Percentiles rank a stretch among this genome's conserved stretches.
Evolutionary conservation across 1,140 invertebrate genomes (phyloP).

Genomic region (Ceratina australensis): DNA sequence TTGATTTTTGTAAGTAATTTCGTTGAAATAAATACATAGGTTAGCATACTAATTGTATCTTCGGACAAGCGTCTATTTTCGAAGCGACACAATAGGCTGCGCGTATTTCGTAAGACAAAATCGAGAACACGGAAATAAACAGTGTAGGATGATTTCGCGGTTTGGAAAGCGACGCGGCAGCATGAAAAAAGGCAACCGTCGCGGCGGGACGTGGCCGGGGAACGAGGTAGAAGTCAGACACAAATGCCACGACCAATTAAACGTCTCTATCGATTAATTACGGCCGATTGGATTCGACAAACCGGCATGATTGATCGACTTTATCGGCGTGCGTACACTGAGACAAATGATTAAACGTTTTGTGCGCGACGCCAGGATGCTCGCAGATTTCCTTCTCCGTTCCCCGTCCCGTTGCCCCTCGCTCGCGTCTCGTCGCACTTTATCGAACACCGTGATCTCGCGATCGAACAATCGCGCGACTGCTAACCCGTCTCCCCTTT

Average conservation of each 20-base stretch:
- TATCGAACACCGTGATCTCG: slow-evolving; percentile 28
- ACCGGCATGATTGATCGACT: slow-evolving; percentile 65
- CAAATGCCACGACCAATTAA: slow-evolving; percentile 72
- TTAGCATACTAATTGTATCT: too few species aligned
- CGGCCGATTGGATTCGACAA: slow-evolving; percentile 59
- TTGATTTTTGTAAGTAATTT: too few species aligned
- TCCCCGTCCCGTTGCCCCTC: neutral
- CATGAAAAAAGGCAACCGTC: neutral
- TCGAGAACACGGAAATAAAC: neutral
- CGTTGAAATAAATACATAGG: too few species aligned
- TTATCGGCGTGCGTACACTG: slow-evolving; percentile 45
- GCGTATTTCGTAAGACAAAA: slow-evolving; percentile 1
- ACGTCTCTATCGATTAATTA: slow-evolving; percentile 64
- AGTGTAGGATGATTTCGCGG: slow-evolving; percentile 7
- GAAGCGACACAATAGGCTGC: too few species aligned
- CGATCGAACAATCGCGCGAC: slow-evolving; percentile 26
- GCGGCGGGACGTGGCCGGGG: slow-evolving; percentile 10
- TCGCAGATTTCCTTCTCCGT: neutral
- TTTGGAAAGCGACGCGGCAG: slow-evolving; percentile 5
- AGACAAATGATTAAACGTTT: slow-evolving; percentile 44
- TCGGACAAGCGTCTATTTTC: neutral
- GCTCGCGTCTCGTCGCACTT: neutral
- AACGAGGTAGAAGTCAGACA: slow-evolving; percentile 18
- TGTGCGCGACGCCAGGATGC: slow-evolving; percentile 3
- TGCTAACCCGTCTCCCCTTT: neutral